Base-by-base conservation (phyloP, 2,888 invertebrate genomes). In the Steinernema scapterisci region DNA sequence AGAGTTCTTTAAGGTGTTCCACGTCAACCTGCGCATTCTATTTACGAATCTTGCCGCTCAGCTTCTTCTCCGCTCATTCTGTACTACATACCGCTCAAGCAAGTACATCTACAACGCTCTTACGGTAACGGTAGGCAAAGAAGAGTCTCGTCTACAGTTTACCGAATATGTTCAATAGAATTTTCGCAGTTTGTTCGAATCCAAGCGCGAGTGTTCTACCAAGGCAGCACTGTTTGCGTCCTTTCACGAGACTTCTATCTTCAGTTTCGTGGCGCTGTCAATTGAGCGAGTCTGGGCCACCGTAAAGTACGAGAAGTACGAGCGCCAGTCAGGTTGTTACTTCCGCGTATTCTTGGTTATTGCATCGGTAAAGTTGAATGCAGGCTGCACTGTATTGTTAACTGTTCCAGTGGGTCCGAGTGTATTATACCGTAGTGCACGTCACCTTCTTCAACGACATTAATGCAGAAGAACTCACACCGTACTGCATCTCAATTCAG, bases 241-340 rank as follows among this genome's bases (percentile, higher is more conserved):
- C 13, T 63, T 63, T n/a, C 63, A 63, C 11, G 63, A 63, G 16
- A 63, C 63, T 5, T 16, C 27, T 16, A 19, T 63, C 63, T 63
- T 63, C 31, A 63, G 63, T 13, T 63, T 63, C n/a, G 19, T n/a
- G 16, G 63, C 63, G 2, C 27, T 63, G 1, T 25, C 16, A 6
- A 11, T 63, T n/a, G 63, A 63, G 19, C 63, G 63, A 7, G 21
- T 25, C 16, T 63, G 63, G 63, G 63, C 63, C 13, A 63, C 63
- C 16, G 7, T 27, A 1, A 63, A 38, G 31, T 63, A 63, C 63
- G 63, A 63, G 19, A 63, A 25, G 16, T 63, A 63, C 38, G 63
- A 63, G 38, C 13, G 25, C 63, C 63, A 63, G 7, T 16, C 63
- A 6, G 25, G 63, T 2, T 63, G 63, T 27, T n/a, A 27, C 16